phyloP scores from a whole-genome alignment of 2,113 vertebrate species.

The Phyllostomus discolor region DNA sequence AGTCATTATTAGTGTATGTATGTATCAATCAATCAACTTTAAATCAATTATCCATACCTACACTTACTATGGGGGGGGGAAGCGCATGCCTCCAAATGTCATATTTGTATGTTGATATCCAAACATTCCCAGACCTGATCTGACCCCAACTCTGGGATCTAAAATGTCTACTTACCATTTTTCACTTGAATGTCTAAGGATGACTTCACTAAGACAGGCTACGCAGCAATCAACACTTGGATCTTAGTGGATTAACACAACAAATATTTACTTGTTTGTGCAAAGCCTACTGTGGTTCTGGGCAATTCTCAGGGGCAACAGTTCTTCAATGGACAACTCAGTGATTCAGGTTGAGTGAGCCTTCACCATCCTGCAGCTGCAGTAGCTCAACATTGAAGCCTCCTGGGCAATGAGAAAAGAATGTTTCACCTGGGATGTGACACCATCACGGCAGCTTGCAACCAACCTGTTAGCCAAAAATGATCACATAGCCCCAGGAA shows the following conservation, averaged over 20 bases:
- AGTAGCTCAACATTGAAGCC: not conserved
- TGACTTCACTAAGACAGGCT: not conserved
- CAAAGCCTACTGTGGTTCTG: not conserved
- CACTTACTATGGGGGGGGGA: not conserved
- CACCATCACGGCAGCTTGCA: not conserved
- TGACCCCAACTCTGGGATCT: not conserved
- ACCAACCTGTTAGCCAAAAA: not conserved
- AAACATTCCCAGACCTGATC: not conserved
- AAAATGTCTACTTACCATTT: not conserved
- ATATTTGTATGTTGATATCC: not conserved
- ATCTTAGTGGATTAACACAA: not conserved
- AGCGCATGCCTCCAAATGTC: not conserved
- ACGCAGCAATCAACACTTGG: not conserved
- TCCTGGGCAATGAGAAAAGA: not conserved
- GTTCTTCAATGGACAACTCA: not conserved
- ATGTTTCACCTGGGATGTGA: not conserved
- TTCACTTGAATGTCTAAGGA: not conserved
- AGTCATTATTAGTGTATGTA: not conserved
- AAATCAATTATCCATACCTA: not conserved
- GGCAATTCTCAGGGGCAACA: not conserved
- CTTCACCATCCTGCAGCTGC: not conserved
- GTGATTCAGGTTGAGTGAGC: not conserved
- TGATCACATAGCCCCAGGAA: not conserved
- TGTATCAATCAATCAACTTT: not conserved
- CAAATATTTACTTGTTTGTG: not conserved